Conservation (phyloP, 2,113 vertebrate species). For the Poecilia latipinna region DNA sequence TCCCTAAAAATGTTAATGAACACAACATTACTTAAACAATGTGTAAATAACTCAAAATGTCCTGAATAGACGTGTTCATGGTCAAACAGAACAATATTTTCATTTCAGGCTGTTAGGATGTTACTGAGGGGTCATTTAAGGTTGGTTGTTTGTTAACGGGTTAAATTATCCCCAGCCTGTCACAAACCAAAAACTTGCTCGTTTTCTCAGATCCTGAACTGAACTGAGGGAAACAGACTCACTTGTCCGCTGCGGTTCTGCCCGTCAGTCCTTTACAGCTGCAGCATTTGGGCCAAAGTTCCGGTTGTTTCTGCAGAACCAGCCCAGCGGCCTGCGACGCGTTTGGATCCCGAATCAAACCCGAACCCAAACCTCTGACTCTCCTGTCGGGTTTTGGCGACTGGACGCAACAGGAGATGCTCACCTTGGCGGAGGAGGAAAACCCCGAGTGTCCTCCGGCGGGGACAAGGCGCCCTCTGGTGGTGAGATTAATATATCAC, state of each 20-base stretch:
- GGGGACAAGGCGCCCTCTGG: slow-evolving; percentile 50
- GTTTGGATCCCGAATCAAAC: slow-evolving; percentile 37
- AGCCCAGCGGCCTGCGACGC: slow-evolving; percentile 51
- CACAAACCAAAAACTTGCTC: too few relatives aligned
- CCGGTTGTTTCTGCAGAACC: slow-evolving; percentile 59
- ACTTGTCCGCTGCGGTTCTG: slow-evolving; percentile 71
- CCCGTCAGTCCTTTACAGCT: slow-evolving; percentile 55
- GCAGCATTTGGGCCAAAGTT: slow-evolving; percentile 52
- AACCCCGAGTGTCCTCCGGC: slow-evolving; percentile 5
- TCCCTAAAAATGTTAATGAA: too few relatives aligned
- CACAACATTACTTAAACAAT: too few relatives aligned
- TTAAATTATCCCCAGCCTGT: too few relatives aligned
- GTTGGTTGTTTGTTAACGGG: too few relatives aligned
- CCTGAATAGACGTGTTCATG: too few relatives aligned
- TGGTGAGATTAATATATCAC: slow-evolving; percentile 5
- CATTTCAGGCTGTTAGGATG: too few relatives aligned
- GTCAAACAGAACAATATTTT: too few relatives aligned
- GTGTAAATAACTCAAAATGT: too few relatives aligned
- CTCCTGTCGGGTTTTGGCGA: slow-evolving; percentile 52
- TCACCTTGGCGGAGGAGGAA: slow-evolving; percentile 28
- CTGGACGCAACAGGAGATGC: slow-evolving; percentile 35
- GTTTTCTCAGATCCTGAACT: background rate
- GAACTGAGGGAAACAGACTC: slow-evolving; percentile 56
- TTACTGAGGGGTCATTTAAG: too few relatives aligned
- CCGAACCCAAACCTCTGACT: slow-evolving; percentile 53